Conservation (phyloP, 1,140 invertebrate genomes). For the Drosophila seguyi region DNA sequence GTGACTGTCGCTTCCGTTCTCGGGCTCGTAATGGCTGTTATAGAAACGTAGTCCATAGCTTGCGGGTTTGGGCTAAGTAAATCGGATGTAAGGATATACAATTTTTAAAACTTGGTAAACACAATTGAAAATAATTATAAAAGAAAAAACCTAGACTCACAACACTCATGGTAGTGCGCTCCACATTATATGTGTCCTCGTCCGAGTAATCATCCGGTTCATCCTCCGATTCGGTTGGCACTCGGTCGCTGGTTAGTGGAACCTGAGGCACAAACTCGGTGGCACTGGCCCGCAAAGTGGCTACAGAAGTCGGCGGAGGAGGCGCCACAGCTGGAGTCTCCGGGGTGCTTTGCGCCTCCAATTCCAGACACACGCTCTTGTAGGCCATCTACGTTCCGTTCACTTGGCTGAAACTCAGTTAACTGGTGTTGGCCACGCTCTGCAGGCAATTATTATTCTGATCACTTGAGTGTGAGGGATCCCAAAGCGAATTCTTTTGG, state of each 20-base stretch:
- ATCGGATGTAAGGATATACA: background rate
- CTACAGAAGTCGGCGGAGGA: background rate
- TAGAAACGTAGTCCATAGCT: constrained; percentile 22
- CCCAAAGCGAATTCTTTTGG: constrained; percentile 2
- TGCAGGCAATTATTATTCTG: constrained; percentile 6
- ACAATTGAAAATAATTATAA: background rate
- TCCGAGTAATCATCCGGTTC: constrained; percentile 14
- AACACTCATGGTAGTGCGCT: background rate
- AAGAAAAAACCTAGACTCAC: constrained; percentile 1
- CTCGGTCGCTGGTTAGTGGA: constrained; percentile 6
- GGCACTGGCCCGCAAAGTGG: constrained; percentile 33
- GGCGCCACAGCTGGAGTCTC: background rate
- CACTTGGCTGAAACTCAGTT: background rate
- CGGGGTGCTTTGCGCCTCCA: constrained; percentile 1
- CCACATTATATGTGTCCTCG: constrained; percentile 16
- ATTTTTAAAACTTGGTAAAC: background rate
- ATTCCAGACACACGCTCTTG: constrained; percentile 12
- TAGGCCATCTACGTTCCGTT: constrained; percentile 11
- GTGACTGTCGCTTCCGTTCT: constrained; percentile 15
- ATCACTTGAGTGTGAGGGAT: constrained; percentile 10
- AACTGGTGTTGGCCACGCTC: constrained; percentile 1
- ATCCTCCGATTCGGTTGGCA: constrained; percentile 12
- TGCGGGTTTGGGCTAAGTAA: constrained; percentile 15
- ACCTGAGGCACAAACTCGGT: constrained; percentile 43
- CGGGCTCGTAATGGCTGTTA: constrained; percentile 16